These are phyloP conservation scores for Caerostris darwini DNA, from an alignment of 1,140 invertebrate genomes.

Conservation along the genomic window DNA sequence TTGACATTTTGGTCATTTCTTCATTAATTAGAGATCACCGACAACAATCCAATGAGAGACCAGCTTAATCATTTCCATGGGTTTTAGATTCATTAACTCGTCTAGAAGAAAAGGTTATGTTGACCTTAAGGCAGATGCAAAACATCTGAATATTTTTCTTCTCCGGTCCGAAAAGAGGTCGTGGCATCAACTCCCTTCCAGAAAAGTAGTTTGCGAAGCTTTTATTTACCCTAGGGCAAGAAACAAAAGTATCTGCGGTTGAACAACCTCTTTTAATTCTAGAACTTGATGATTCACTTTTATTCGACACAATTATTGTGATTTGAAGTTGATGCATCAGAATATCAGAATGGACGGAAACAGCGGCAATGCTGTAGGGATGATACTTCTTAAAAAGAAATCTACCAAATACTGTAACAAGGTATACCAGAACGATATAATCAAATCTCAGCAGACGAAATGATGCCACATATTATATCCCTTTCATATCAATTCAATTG, in stretches of 20 bases:
- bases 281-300: constrained; percentile 40
- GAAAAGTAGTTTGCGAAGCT: constrained; percentile 37
- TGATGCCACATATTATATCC: too few relatives aligned
- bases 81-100: neutral
- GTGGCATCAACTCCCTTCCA: constrained; percentile 51
- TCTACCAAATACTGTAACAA: too few relatives aligned
- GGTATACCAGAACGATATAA: too few relatives aligned
- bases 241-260: constrained; percentile 27
- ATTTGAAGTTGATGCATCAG: neutral
- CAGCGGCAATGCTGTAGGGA: neutral
- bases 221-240: constrained; percentile 23
- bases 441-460: too few relatives aligned
- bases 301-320: constrained; percentile 39
- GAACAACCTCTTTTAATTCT: constrained; percentile 65
- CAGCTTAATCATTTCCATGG: too few relatives aligned
- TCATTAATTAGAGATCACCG: too few relatives aligned
- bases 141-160: constrained; percentile 33
- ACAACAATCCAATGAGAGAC: too few relatives aligned
- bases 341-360: neutral
- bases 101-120: neutral
- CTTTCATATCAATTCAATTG: too few relatives aligned
- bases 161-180: constrained; percentile 49
- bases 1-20: too few relatives aligned
- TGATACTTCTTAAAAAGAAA: neutral
- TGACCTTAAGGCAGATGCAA: constrained; percentile 35